Base-by-base conservation (phyloP, 2,888 invertebrate genomes). In the Lepidocyrtoides sp. region DNA sequence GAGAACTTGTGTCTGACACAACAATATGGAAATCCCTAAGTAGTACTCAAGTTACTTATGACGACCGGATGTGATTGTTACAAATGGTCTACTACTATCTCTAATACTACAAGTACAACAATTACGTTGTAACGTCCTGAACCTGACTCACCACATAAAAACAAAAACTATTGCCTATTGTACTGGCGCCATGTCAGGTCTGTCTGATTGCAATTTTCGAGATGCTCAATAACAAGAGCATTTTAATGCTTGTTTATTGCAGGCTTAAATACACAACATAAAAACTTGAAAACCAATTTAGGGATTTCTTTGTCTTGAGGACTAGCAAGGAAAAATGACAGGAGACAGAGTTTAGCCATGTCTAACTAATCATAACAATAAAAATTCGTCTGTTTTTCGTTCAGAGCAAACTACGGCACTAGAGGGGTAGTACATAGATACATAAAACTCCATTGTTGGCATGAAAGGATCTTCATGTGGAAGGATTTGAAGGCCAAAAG, bases 401-500 rank as follows among this genome's bases (percentile, higher is more conserved):
- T 23, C 29, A 17, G 84, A n/a, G 7, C 12, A 20, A 66, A 26
- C 48, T 10, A 29, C n/a, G n/a, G n/a, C 29, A 32, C 48, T 48
- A 48, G 32, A n/a, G 12, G 3, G 14, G 51, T 51, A 10, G 44
- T 44, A 17, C n/a, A n/a, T 20, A 41, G 41, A 7, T 14, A 17
- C n/a, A n/a, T 20, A 41, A 23, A 7, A 8, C 36, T 26, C 51
- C 8, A 79, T 57, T 79, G 54, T 79, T 20, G 7, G 85, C 26
- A 79, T 66, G 32, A 89, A 91, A 88, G 84, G 82, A 87, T 83
- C 87, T 75, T 87, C 75, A 60, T 89, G 92, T 91, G 93, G 92
- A 92, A 93, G 91, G 93, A 86, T 63, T 72, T 87, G 93, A 93
- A 93, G 93, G 93, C 89, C 92, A 88, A 84, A 77, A 77, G 29